These are phyloP conservation scores for Philaethria dido DNA, from an alignment of 2,888 invertebrate genomes.

Conservation along the genomic window DNA sequence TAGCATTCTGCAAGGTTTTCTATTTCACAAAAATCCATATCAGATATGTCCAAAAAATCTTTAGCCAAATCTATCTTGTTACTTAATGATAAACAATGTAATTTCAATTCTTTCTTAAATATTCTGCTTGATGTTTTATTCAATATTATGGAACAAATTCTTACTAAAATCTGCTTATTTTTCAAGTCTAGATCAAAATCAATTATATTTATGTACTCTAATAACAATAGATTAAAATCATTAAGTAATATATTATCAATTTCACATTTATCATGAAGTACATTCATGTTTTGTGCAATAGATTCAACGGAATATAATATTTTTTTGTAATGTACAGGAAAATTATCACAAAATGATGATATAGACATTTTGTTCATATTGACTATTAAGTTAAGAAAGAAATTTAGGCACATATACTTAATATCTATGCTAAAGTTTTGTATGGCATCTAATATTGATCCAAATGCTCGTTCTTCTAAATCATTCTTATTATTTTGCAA, in stretches of 20 bases:
- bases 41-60: constrained; percentile 57
- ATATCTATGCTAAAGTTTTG: constrained; percentile 68
- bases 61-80: constrained; percentile 55
- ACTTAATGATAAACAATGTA: constrained; percentile 61
- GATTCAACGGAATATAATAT: constrained; percentile 59
- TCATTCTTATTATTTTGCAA: constrained; percentile 53
- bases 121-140: constrained; percentile 51
- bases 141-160: constrained; percentile 61
- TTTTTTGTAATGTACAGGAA: constrained; percentile 55
- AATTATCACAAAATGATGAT: constrained; percentile 55
- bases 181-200: constrained; percentile 47
- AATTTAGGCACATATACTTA: constrained; percentile 63
- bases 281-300: constrained; percentile 56
- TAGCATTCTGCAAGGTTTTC: constrained; percentile 58
- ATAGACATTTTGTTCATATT: constrained; percentile 61
- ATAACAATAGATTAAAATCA: constrained; percentile 55
- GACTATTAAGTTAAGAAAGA: constrained; percentile 63
- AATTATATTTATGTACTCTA: constrained; percentile 53
- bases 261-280: constrained; percentile 67
- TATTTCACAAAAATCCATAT: constrained; percentile 60
- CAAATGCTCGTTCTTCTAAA: constrained; percentile 53
- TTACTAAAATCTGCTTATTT: constrained; percentile 51
- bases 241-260: constrained; percentile 55
- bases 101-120: constrained; percentile 60
- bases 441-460: constrained; percentile 59